Evolutionary conservation across 2,888 invertebrate species (phyloP).

Genomic region (Hylaea fasciaria): DNA sequence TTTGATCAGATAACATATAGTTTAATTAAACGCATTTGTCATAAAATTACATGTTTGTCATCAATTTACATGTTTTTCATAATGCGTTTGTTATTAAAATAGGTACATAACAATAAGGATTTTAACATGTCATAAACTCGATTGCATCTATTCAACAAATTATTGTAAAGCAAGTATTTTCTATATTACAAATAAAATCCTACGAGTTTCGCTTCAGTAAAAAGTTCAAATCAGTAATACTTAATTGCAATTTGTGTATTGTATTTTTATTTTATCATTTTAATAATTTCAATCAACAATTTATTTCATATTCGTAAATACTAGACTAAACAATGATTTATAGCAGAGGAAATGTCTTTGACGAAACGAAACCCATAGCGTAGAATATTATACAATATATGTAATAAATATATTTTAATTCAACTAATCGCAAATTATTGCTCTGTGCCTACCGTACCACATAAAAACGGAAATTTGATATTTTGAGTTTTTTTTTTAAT

Average conservation of each 20-base stretch:
- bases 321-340: neutral
- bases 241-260: no score
- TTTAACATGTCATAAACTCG: slow-evolving; percentile 28
- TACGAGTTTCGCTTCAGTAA: slow-evolving; percentile 9
- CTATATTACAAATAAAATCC: slow-evolving; percentile 2
- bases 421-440: slow-evolving; percentile 27
- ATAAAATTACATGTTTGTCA: neutral
- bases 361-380: slow-evolving; percentile 20
- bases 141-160: slow-evolving; percentile 31
- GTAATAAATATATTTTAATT: slow-evolving; percentile 16
- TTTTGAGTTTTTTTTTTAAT: slow-evolving; percentile 54
- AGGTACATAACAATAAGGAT: no score
- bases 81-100: slow-evolving; percentile 10
- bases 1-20: neutral
- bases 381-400: slow-evolving; percentile 4
- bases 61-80: no score
- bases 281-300: no score
- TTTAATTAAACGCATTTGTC: neutral
- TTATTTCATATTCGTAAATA: no score
- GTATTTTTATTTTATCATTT: no score
- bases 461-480: slow-evolving; percentile 36
- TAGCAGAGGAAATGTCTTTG: neutral
- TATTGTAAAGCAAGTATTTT: slow-evolving; percentile 13
- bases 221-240: no score
- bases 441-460: slow-evolving; percentile 34